Evolutionary conservation across 1,140 invertebrate genomes (phyloP).

Genomic region (Drosophila pallidifrons): DNA sequence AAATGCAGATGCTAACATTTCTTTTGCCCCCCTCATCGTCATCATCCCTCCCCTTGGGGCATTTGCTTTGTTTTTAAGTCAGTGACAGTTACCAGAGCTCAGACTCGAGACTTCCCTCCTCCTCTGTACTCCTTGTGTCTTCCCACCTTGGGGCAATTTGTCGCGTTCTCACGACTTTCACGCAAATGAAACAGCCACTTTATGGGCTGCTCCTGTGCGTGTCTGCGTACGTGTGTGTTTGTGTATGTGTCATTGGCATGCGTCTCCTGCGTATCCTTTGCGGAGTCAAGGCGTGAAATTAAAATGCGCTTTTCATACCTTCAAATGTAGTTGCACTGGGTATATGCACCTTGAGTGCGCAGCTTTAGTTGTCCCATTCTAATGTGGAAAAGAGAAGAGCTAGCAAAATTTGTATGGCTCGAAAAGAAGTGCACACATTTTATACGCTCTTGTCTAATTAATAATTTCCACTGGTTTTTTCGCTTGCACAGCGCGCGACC

Average conservation of each 20-base stretch:
- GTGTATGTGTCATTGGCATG: slow-evolving; percentile 35
- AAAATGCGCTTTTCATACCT: slow-evolving; percentile 56
- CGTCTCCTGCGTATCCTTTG: slow-evolving; percentile 42
- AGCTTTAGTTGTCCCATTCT: background rate
- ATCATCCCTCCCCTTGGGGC: slow-evolving; percentile 46
- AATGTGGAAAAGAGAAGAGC: background rate
- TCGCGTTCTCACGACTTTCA: slow-evolving; percentile 76
- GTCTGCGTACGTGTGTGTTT: background rate
- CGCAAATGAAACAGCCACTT: slow-evolving; percentile 79
- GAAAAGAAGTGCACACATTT: background rate
- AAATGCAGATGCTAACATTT: slow-evolving; percentile 83
- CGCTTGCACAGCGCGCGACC: background rate
- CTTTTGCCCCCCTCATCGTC: slow-evolving; percentile 26
- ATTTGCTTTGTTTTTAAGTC: slow-evolving; percentile 72
- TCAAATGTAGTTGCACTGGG: background rate
- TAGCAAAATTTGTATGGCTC: too few species aligned
- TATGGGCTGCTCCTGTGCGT: slow-evolving; percentile 55
- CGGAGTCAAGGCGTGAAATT: slow-evolving; percentile 59
- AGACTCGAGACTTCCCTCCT: background rate
- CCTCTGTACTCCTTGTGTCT: slow-evolving; percentile 3
- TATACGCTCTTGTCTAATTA: background rate
- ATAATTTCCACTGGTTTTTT: background rate
- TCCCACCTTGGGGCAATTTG: slow-evolving; percentile 68
- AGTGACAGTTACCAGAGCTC: slow-evolving; percentile 8
- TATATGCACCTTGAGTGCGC: slow-evolving; percentile 1